These are phyloP conservation scores for Aurelia sp. DNA, from an alignment of 30 jellyfish, hydroid and myxozoan genomes.

Conservation along the genomic window DNA sequence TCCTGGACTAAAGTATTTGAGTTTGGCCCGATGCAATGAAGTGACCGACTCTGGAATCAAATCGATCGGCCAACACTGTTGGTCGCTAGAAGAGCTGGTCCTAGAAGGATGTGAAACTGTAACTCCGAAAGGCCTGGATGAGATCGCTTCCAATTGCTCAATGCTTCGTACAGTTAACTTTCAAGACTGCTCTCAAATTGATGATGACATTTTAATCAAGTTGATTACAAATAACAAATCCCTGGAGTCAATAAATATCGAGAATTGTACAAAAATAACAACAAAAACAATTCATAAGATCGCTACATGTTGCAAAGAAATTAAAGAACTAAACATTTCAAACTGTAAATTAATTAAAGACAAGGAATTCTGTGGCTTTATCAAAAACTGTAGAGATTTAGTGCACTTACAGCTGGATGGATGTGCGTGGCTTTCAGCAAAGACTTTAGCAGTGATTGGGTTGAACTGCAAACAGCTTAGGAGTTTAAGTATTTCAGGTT, in stretches of 20 bases:
- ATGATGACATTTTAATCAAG: slow-evolving; percentile 7
- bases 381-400: slow-evolving; percentile 1
- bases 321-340: slow-evolving; percentile 14
- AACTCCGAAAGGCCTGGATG: not conserved
- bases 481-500: slow-evolving; percentile 16
- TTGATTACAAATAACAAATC: not conserved
- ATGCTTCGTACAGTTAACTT: slow-evolving; percentile 11
- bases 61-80: slow-evolving; percentile 24
- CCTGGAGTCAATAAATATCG: slow-evolving; percentile 27
- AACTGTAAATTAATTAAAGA: slow-evolving; percentile 10
- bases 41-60: slow-evolving; percentile 10
- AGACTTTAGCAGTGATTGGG: slow-evolving; percentile 31
- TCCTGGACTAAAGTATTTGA: not conserved
- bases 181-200: slow-evolving; percentile 15
- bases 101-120: slow-evolving; percentile 40
- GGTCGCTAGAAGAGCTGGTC: not conserved
- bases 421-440: slow-evolving; percentile 29
- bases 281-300: not conserved
- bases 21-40: slow-evolving; percentile 12
- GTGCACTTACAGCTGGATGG: slow-evolving; percentile 14
- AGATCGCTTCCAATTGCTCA: slow-evolving; percentile 17
- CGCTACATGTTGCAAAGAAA: not conserved
- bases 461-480: not conserved
- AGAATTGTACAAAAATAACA: slow-evolving; percentile 10
- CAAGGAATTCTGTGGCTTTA: slow-evolving; percentile 10